phyloP scores from a whole-genome alignment of 2,113 vertebrate genomes.

The Peromyscus polionotus region DNA sequence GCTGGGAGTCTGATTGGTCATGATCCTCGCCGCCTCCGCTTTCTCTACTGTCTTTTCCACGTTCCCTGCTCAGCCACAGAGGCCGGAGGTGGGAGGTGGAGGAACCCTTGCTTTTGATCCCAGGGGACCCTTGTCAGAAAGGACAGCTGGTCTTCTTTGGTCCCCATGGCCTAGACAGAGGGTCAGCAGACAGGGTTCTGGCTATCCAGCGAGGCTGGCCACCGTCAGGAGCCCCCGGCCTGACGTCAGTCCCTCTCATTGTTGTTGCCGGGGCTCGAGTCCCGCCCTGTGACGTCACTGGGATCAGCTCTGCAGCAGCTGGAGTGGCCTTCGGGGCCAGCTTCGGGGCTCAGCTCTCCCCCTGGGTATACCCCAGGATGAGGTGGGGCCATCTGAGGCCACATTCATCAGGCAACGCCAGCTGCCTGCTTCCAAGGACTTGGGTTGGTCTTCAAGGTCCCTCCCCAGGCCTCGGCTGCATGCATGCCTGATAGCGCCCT shows the following conservation, averaged over 20 bases:
- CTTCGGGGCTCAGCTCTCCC: slow-evolving; percentile 60
- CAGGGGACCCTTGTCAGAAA: slow-evolving; percentile 50
- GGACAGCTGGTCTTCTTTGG: slow-evolving; percentile 43
- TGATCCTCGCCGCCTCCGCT: slow-evolving; percentile 27
- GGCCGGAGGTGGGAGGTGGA: background rate
- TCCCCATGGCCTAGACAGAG: background rate
- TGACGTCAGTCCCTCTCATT: slow-evolving; percentile 76
- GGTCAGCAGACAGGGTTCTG: slow-evolving; percentile 59
- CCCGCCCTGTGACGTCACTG: slow-evolving; percentile 76
- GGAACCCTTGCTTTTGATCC: slow-evolving; percentile 9
- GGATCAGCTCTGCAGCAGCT: slow-evolving; percentile 73
- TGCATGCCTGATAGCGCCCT: background rate
- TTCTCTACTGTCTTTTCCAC: background rate
- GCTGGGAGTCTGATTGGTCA: slow-evolving; percentile 63
- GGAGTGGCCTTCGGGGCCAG: slow-evolving; percentile 53
- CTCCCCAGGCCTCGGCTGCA: background rate
- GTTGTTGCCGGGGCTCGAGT: slow-evolving; percentile 77
- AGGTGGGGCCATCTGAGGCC: slow-evolving; percentile 69
- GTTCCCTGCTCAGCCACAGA: slow-evolving; percentile 12
- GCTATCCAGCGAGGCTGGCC: slow-evolving; percentile 11
- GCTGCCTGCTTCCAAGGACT: slow-evolving; percentile 76
- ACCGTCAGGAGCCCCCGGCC: slow-evolving; percentile 60
- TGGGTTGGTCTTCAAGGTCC: slow-evolving; percentile 67
- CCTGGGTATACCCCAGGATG: slow-evolving; percentile 46
- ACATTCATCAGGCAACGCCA: slow-evolving; percentile 10